A percentile compares a stretch with the other conserved stretches of the same genome.
Evolutionary conservation across 2,888 invertebrate species (phyloP).

Genomic region (Heliconius cydno): DNA sequence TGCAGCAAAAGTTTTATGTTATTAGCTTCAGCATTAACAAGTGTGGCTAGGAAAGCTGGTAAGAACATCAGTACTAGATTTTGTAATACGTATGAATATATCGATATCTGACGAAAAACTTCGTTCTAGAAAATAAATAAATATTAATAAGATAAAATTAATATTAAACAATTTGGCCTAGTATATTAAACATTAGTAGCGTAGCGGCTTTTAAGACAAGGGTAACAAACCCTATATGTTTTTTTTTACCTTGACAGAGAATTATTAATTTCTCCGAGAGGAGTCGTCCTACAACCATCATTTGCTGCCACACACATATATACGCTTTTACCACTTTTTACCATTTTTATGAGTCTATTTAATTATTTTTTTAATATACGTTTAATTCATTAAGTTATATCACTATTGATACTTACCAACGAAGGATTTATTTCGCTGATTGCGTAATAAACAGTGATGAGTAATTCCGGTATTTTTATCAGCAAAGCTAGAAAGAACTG

Average conservation of each 20-base stretch:
- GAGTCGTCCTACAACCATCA: no score
- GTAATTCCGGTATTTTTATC: constrained; percentile 30
- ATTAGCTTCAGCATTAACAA: constrained; percentile 23
- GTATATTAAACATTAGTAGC: no score
- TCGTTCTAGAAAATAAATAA: constrained; percentile 9
- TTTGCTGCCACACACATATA: no score
- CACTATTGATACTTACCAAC: constrained; percentile 6
- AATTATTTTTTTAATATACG: not conserved
- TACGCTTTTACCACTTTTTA: no score
- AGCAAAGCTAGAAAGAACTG: constrained; percentile 24
- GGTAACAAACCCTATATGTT: no score
- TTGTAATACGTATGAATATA: constrained; percentile 28
- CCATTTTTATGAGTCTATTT: no score
- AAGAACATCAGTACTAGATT: constrained; percentile 25
- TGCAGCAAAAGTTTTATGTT: constrained; percentile 37
- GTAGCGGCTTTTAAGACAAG: no score
- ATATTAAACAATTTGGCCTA: no score
- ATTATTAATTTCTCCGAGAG: no score
- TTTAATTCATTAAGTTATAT: not conserved
- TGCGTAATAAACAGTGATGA: constrained; percentile 14
- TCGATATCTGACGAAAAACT: not conserved
- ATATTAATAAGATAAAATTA: not conserved
- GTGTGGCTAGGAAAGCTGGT: constrained; percentile 29
- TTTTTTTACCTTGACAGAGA: no score
- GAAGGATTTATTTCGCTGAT: constrained; percentile 25